phyloP scores from a whole-genome alignment of 2,113 vertebrate species.

The Megaceryle maxima region DNA sequence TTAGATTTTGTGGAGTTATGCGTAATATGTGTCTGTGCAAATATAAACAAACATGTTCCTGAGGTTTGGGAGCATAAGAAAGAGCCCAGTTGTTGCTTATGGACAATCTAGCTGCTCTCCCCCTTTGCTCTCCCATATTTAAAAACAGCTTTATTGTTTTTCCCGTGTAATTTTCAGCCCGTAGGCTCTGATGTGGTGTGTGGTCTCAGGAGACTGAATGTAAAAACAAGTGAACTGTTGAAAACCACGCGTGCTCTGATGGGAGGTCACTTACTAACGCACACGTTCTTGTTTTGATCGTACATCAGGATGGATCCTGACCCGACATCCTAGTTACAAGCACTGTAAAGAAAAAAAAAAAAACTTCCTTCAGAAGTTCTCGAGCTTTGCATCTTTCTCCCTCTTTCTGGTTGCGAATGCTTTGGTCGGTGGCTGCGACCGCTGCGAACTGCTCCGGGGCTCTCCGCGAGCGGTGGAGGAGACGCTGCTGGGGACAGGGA shows the following conservation, averaged over 20 bases:
- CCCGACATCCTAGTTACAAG: not conserved
- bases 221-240: not conserved
- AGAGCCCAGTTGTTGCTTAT: conserved; percentile 24
- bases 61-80: not conserved
- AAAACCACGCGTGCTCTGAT: not conserved
- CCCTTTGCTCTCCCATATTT: not conserved
- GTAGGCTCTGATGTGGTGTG: not conserved
- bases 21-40: conserved; percentile 42
- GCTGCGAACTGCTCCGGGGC: not conserved
- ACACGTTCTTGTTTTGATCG: not conserved
- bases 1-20: conserved; percentile 46
- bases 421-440: not conserved
- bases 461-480: not conserved
- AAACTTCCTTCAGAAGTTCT: not conserved
- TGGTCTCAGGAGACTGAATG: conserved; percentile 40
- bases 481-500: not conserved
- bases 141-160: conserved; percentile 14
- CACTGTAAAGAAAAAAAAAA: not conserved
- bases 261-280: not conserved
- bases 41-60: not conserved
- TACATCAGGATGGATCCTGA: not conserved
- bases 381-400: not conserved
- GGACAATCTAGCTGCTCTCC: conserved; percentile 18
- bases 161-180: not conserved
- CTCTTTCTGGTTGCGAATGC: not conserved